These are phyloP conservation scores for Pristis pectinata DNA, from an alignment of 2,797 vertebrate genomes.

Conservation along the genomic window DNA sequence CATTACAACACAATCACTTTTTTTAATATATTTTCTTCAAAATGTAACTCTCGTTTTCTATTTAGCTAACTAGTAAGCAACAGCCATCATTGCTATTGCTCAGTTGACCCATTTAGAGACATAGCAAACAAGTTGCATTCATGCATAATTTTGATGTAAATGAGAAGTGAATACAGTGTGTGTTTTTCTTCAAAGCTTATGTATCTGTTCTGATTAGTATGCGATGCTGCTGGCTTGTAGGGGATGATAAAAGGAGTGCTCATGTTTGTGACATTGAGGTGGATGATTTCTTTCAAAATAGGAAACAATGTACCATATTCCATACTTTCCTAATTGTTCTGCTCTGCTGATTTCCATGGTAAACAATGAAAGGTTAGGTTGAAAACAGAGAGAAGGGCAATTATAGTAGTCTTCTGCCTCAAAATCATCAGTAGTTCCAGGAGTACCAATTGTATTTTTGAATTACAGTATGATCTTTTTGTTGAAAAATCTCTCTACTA, in stretches of 20 bases:
- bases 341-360: not conserved
- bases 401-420: too few relatives aligned
- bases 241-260: not conserved
- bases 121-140: not conserved
- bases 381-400: not conserved
- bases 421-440: not conserved
- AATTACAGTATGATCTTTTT: not conserved
- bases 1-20: not conserved
- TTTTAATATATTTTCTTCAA: not conserved
- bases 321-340: not conserved
- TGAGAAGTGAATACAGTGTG: not conserved
- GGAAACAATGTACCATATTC: not conserved
- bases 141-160: conserved; percentile 31
- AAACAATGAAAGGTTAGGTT: not conserved
- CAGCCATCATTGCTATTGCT: not conserved
- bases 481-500: not conserved
- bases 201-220: not conserved
- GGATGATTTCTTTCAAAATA: not conserved
- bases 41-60: not conserved
- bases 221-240: not conserved
- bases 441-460: not conserved
- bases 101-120: not conserved
- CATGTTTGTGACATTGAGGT: not conserved
- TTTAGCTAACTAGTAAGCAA: not conserved
- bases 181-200: not conserved